phyloP scores from a whole-genome alignment of 2,113 vertebrate species.

The Lasiurus borealis region DNA sequence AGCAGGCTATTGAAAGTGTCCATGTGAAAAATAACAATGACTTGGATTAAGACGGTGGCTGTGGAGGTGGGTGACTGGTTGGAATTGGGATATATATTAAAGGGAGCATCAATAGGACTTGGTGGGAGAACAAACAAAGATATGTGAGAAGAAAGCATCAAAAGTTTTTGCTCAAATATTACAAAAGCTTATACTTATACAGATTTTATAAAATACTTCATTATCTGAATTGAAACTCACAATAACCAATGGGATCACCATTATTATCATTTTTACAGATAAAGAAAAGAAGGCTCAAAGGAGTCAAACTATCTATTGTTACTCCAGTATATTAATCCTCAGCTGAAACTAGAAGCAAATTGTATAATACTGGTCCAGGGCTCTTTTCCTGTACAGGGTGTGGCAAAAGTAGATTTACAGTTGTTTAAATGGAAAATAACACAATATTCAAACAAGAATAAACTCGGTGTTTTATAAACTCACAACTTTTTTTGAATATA shows the following conservation, averaged over 20 bases:
- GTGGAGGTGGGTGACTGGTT: background rate
- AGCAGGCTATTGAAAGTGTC: background rate
- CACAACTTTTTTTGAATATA: background rate
- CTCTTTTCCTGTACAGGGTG: background rate
- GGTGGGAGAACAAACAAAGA: background rate
- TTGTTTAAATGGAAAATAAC: background rate
- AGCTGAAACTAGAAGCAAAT: background rate
- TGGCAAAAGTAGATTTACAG: background rate
- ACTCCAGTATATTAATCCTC: background rate
- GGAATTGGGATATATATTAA: background rate
- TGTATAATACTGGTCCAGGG: background rate
- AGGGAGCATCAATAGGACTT: background rate
- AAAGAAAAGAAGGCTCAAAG: background rate
- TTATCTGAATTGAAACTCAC: background rate
- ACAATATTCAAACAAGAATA: background rate
- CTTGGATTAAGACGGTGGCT: background rate
- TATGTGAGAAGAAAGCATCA: background rate
- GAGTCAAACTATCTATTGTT: background rate
- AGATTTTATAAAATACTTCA: background rate
- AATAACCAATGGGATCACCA: background rate
- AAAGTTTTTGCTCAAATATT: background rate
- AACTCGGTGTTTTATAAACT: background rate
- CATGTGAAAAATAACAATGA: background rate
- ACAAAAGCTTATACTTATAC: background rate
- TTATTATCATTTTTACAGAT: background rate